A percentile compares a stretch with the other conserved stretches of the same genome.
Evolutionary conservation across 2,797 vertebrate genomes (phyloP).

Genomic region (Ciconia nigra): DNA sequence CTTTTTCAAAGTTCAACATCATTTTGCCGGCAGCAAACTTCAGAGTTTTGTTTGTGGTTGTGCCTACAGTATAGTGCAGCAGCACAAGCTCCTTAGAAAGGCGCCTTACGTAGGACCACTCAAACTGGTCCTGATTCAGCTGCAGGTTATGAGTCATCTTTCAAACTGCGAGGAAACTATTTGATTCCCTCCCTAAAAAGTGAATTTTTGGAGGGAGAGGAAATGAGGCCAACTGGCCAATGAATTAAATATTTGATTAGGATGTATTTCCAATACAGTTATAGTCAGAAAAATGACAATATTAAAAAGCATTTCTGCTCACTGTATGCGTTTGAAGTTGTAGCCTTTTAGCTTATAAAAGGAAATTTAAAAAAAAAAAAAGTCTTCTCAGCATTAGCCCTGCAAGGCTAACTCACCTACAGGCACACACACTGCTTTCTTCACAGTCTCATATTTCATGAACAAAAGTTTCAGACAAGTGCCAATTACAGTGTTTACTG

Average conservation of each 20-base stretch:
- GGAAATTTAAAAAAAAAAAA: not conserved
- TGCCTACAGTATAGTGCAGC: not conserved
- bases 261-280: not conserved
- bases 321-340: accelerated
- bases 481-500: not conserved
- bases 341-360: not conserved
- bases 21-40: not conserved
- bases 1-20: not conserved
- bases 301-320: not conserved
- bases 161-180: not conserved
- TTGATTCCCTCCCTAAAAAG: not conserved
- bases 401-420: not conserved
- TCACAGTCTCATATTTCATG: not conserved
- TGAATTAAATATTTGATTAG: not conserved
- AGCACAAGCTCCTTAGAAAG: not conserved
- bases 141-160: not conserved
- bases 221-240: not conserved
- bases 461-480: not conserved
- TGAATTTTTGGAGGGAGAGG: not conserved
- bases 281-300: not conserved
- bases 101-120: not conserved
- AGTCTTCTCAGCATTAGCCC: not conserved
- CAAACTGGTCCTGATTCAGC: not conserved
- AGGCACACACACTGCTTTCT: not conserved
- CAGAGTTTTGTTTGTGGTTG: not conserved